A percentile compares a stretch with the other conserved stretches of the same genome.
phyloP scores from a whole-genome alignment of 1,140 invertebrate species.

The Teleogryllus occipitalis region DNA sequence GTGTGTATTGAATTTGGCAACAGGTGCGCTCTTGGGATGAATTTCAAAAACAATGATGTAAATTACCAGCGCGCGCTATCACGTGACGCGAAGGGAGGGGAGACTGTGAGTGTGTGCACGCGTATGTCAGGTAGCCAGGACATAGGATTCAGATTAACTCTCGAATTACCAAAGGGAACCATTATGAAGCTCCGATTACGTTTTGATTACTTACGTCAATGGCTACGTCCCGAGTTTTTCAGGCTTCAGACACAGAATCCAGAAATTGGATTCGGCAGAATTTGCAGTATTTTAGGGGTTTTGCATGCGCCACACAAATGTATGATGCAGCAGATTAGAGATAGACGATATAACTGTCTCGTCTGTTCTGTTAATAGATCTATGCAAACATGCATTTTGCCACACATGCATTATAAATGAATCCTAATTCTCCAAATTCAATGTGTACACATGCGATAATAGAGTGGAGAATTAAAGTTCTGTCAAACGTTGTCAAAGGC shows the following conservation, averaged over 20 bases:
- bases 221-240: not conserved
- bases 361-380: too few relatives aligned
- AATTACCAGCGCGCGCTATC: not conserved
- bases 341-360: too few relatives aligned
- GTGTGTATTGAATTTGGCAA: not conserved
- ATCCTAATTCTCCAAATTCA: too few relatives aligned
- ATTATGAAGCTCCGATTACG: not conserved
- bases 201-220: not conserved
- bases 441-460: too few relatives aligned
- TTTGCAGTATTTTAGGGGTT: too few relatives aligned
- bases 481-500: too few relatives aligned
- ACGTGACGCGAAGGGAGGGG: not conserved
- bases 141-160: not conserved
- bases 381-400: too few relatives aligned
- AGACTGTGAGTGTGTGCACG: not conserved
- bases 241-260: not conserved
- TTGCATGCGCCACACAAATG: too few relatives aligned
- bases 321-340: too few relatives aligned
- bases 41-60: not conserved
- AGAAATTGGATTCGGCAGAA: not conserved
- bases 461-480: too few relatives aligned
- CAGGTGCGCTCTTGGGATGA: not conserved
- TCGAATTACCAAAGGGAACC: not conserved
- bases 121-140: not conserved
- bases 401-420: too few relatives aligned